Evolutionary conservation across 2,888 invertebrate species (phyloP).

Genomic region (Tachystola acroxantha): DNA sequence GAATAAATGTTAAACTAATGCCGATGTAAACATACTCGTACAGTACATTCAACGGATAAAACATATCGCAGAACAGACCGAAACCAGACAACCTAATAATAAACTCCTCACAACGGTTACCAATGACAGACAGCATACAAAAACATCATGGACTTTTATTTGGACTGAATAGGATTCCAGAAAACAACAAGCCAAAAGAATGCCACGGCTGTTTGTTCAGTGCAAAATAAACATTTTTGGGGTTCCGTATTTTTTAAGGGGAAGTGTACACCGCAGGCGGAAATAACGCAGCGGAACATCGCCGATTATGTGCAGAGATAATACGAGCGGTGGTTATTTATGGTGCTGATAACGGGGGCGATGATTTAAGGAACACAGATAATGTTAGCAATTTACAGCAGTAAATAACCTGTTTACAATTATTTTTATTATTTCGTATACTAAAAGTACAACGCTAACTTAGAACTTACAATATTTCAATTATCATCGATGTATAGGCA

Average conservation of each 20-base stretch:
- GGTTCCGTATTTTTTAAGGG: conserved; percentile 21
- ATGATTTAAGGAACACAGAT: conserved; percentile 70
- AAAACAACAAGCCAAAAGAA: conserved; percentile 6
- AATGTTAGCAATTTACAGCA: conserved; percentile 54
- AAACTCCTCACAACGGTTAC: background rate
- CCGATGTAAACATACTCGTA: too few relatives aligned
- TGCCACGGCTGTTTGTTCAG: conserved; percentile 1
- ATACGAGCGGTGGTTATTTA: conserved; percentile 58
- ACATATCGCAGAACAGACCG: too few relatives aligned
- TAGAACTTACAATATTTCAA: too few relatives aligned
- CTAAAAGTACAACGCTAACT: too few relatives aligned
- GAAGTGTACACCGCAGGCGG: conserved; percentile 54
- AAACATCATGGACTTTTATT: background rate
- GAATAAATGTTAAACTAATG: too few relatives aligned
- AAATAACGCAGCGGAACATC: conserved; percentile 63
- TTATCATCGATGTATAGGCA: too few relatives aligned
- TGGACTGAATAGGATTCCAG: conserved; percentile 5
- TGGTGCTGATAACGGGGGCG: conserved; percentile 55
- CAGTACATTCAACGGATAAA: too few relatives aligned
- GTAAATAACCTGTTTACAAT: conserved; percentile 58
- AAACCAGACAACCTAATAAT: too few relatives aligned
- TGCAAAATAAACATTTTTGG: conserved; percentile 50
- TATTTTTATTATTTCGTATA: conserved; percentile 27
- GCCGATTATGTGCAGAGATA: conserved; percentile 63
- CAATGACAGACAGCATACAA: background rate